Base-by-base conservation (phyloP, 1,140 invertebrate genomes). In the Chymomyza costata region DNA sequence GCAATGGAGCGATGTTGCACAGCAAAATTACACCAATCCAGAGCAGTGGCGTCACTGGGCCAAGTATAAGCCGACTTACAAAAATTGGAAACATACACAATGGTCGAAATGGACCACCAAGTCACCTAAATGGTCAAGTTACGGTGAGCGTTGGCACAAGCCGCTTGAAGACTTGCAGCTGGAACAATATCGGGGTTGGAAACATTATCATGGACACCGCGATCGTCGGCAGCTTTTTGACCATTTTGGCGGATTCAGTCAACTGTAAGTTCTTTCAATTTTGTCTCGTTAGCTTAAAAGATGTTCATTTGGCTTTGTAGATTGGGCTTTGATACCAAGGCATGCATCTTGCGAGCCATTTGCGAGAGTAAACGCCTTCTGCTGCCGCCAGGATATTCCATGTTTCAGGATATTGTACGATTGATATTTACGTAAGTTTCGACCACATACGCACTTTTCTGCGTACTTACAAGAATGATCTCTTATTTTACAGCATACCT, bases 201-300 rank as follows among this genome's bases (percentile, higher is more conserved):
- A 49, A 0, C 65, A 83, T 16, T 84, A 74, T 43, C 73, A 84
- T 15, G 61, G 28, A 6, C 63, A 82, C 40, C 58, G 82, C 0
- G 82, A 84, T 62, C 81, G 82, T 1, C 55, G 82, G 1, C 82
- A 84, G 19, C 18, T 84, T 1, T 84, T 80, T 8, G 65, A 83
- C 30, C 65, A 74, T 6, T 67, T 83, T 13, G 57, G 61, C 3
- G 71, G 71, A 2, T 74, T 84, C 6, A 55, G 60, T n/a, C 68
- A 71, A n/a, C 50, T 83, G 82, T 84, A 49, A 43, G 56, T 1
- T 18, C 6, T 1, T 32, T 19, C 7, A 1, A 10, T 10, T 1
- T 41, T 6, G 5, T 0, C 6, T 1, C 6, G 6, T 15, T 0
- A 25, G 21, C 1, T 1, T 17, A 14, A 2, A 15, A 13, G 0